phyloP scores from a whole-genome alignment of 2,797 vertebrate genomes.

The Gastrophryne carolinensis region DNA sequence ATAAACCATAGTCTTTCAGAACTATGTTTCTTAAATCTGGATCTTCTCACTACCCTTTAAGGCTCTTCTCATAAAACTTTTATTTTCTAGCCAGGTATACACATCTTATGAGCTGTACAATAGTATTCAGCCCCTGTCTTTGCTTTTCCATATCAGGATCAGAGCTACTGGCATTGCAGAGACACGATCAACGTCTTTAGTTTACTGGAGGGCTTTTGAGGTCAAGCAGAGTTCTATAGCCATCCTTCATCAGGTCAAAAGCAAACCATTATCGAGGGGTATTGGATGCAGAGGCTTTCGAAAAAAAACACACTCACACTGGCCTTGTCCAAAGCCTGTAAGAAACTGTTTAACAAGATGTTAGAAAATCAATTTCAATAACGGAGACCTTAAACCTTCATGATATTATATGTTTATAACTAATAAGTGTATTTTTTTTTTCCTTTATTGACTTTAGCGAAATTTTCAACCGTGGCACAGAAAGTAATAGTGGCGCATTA shows the following conservation, averaged over 20 bases:
- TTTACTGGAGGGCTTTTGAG: constrained; percentile 25
- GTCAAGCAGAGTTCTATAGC: constrained; percentile 30
- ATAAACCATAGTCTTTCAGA: no score
- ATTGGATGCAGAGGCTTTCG: constrained; percentile 30
- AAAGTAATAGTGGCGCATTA: constrained; percentile 28
- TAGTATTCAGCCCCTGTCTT: neutral
- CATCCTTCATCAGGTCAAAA: constrained; percentile 43
- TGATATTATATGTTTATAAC: constrained; percentile 51
- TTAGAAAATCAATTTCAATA: constrained; percentile 56
- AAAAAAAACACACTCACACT: constrained; percentile 17
- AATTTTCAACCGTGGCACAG: constrained; percentile 9
- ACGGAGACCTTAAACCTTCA: constrained; percentile 53
- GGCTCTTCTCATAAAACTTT: no score
- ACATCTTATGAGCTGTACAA: neutral
- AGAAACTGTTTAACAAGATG: constrained; percentile 53
- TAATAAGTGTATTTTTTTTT: constrained; percentile 20
- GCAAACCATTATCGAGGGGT: constrained; percentile 38
- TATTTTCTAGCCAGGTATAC: no score
- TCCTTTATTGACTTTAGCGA: neutral
- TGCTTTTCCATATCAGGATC: neutral
- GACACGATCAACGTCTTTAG: neutral
- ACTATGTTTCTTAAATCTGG: no score
- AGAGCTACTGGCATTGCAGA: neutral
- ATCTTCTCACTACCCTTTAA: no score
- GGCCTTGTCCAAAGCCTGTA: constrained; percentile 27